Evolutionary conservation across 2,888 invertebrate genomes (phyloP), one percentile per base, ranked within the genome.

Genomic region (Lasius fuliginosus): DNA sequence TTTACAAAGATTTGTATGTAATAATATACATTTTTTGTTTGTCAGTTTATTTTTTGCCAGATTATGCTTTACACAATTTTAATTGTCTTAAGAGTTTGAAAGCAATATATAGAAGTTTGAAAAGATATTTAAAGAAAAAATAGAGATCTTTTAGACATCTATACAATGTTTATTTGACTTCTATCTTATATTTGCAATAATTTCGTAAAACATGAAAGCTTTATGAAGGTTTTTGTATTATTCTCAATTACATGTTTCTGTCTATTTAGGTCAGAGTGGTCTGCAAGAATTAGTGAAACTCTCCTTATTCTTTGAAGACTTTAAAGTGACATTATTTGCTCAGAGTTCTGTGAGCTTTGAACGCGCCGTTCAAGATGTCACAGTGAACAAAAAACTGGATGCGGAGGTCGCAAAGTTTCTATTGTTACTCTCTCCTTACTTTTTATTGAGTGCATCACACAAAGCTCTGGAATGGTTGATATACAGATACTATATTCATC

Each of bases 401-500:
- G 95, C 96, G 58, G 96, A 96, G 4, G 97, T 99, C 33, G 96
- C 96, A 77, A 97, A 97, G 87, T 99, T 99, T 95, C 95, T 99
- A 0, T 95, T 97, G 2, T 96, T 97, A 56, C 91, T 99, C 5
- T 98, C 99, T 1, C 99, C 99, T 0, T 99, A 99, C 94, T 97
- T 99, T 90, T 96, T 98, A 73, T 95, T 99, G 0, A 97, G 97
- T 91, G 96, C 97, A 9, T 96, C 98, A 0, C 98, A 99, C 89
- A 98, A 99, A 95, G 97, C 98, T 1, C 94, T 99, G 68, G 99
- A 99, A 95, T 99, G 99, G 99, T 96, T 99, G 3, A 97, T 99
- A 67, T 97, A 98, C 92, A 96, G 99, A 90, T 99, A 97, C 94
- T 97, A 97, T 88, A 97, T 99, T 85, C 98, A 99, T 92, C 96